These are phyloP conservation scores for Frankliniella fusca DNA, from an alignment of 2,888 invertebrate species.

Conservation along the genomic window DNA sequence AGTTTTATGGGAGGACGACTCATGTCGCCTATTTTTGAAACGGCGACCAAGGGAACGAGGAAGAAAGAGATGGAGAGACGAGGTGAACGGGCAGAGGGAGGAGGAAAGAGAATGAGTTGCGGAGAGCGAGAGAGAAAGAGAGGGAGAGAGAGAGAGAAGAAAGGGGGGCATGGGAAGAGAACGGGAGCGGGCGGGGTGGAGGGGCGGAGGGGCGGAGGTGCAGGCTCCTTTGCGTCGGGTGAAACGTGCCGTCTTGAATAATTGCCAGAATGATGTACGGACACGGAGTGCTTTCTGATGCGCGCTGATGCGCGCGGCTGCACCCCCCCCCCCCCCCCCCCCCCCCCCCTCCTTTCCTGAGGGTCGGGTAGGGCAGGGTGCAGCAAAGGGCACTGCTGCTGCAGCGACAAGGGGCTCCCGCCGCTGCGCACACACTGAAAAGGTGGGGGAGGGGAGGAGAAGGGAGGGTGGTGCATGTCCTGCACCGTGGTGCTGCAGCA, in stretches of 20 bases:
- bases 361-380: no score
- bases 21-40: conserved; percentile 24
- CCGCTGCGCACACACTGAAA: no score
- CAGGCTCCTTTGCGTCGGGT: not conserved
- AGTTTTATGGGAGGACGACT: not conserved
- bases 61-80: not conserved
- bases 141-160: not conserved
- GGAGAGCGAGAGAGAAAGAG: not conserved
- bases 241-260: conserved; percentile 20
- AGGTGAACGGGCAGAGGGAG: not conserved
- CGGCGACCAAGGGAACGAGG: not conserved
- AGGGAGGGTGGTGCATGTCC: no score
- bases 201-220: not conserved
- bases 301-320: conserved; percentile 1
- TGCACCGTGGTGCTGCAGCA: no score
- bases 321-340: not conserved
- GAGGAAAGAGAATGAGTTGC: not conserved
- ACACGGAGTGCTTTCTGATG: conserved; percentile 24
- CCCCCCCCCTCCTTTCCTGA: not conserved
- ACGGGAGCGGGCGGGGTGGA: not conserved
- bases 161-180: not conserved
- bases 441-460: no score
- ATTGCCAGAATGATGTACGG: conserved; percentile 24
- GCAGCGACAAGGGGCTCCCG: no score
- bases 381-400: no score